Base-by-base conservation (phyloP, 2,888 invertebrate genomes). In the Exocentrus adspersus region DNA sequence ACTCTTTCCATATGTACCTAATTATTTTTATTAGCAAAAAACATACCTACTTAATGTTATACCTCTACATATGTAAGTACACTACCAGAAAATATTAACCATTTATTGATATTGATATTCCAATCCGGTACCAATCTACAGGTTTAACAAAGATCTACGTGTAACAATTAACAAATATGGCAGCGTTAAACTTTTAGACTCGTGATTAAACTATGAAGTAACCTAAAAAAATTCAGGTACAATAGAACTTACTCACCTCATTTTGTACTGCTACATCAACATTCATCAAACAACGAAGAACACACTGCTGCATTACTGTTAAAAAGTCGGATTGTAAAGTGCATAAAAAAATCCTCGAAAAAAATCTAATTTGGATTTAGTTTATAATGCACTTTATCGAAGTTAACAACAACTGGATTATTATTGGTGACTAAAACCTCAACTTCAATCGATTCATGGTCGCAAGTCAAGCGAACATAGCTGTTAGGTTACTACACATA, bases 391-490 rank as follows among this genome's bases (percentile, higher is more conserved):
- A 30, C 17, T 57, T 46, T 17, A 32, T 32, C 12, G 20, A 12
- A 32, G 46, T 19, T 24, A 30, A 24, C 43, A 19, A n/a, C 57
- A 46, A 17, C 19, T 46, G 57, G 17, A 57, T 57, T n/a, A n/a
- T n/a, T n/a, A n/a, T n/a, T 42, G 20, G 30, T 19, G 32, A 12
- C 46, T 46, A 10, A n/a, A 57, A 46, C 57, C 42, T 28, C 54
- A 28, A 30, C 43, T 30, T 54, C 30, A 57, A 46, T 43, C 54
- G 46, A 57, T 32, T 57, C 57, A 57, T 46, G 57, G 57, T 57
- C 57, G 57, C 32, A 57, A 57, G 57, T 57, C 57, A 57, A 32
- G 20, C 57, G 57, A 46, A 16, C 57, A 32, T 4, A 42, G 21
- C 45, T 46, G 30, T 46, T 57, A 28, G 19, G n/a, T n/a, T n/a